A percentile compares a stretch with the other conserved stretches of the same genome.
phyloP scores from a whole-genome alignment of 1,140 invertebrate genomes.

The Hylaeus volcanicus region DNA sequence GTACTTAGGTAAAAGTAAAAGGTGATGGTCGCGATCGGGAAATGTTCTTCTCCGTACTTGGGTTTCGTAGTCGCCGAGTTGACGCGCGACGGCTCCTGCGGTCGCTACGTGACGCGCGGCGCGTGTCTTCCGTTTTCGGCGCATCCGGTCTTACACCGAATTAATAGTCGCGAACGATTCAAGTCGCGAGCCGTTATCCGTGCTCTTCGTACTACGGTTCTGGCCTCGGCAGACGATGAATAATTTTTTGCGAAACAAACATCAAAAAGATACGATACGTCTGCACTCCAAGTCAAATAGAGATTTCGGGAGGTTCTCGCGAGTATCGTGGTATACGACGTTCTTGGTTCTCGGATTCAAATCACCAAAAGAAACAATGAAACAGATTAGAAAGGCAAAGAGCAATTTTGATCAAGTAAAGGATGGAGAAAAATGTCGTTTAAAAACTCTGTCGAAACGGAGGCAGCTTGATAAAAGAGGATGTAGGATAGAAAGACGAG shows the following conservation, averaged over 20 bases:
- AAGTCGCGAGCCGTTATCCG: conserved; percentile 42
- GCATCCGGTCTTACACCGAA: conserved; percentile 59
- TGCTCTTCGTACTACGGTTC: conserved; percentile 10
- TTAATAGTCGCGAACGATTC: conserved; percentile 50
- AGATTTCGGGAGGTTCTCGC: too few relatives aligned
- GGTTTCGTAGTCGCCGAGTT: background rate
- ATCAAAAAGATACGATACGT: too few relatives aligned
- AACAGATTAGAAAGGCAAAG: too few relatives aligned
- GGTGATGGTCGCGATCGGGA: conserved; percentile 7
- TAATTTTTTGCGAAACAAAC: conserved; percentile 8
- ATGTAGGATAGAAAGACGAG: too few relatives aligned
- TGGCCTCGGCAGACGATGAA: conserved; percentile 24
- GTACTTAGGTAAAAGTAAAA: too few relatives aligned
- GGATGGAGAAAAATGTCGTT: background rate
- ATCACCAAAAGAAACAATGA: too few relatives aligned
- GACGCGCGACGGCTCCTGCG: conserved; percentile 12
- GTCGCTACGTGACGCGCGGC: conserved; percentile 64
- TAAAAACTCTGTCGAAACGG: too few relatives aligned
- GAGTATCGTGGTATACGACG: too few relatives aligned
- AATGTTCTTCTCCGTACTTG: conserved; percentile 8
- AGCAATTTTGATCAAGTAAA: too few relatives aligned
- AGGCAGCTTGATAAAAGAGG: too few relatives aligned
- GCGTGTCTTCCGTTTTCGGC: conserved; percentile 68
- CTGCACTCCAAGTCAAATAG: too few relatives aligned
- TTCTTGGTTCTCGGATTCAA: too few relatives aligned